phyloP scores from a whole-genome alignment of 2,113 vertebrate species.

The Calidris pugnax region DNA sequence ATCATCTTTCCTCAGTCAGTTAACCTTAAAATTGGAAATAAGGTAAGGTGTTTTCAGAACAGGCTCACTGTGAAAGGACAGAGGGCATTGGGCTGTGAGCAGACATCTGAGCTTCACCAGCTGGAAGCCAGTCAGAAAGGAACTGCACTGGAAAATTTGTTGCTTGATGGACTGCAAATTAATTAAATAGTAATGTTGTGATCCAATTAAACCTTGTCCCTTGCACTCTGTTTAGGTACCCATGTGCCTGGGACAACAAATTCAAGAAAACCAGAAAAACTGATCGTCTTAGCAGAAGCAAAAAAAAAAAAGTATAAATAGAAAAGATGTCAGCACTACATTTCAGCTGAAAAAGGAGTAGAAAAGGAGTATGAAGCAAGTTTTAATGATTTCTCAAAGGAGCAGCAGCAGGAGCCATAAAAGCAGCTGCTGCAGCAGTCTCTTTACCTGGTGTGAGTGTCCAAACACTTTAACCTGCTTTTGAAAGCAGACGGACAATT shows the following conservation, averaged over 20 bases:
- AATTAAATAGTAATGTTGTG: not conserved
- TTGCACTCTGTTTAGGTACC: not conserved
- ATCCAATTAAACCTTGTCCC: not conserved
- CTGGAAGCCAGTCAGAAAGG: conserved; percentile 4
- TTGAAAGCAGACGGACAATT: not conserved
- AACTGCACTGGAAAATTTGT: not conserved
- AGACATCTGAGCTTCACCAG: not conserved
- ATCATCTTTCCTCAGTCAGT: conserved; percentile 11
- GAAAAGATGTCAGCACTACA: not conserved
- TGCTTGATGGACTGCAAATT: conserved; percentile 21
- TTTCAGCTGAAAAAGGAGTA: not conserved
- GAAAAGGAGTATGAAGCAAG: not conserved
- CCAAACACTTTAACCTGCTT: not conserved
- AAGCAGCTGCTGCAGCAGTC: not conserved
- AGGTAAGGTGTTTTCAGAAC: not conserved
- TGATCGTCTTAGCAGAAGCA: not conserved
- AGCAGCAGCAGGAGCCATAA: not conserved
- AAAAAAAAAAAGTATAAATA: not conserved
- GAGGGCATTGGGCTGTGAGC: not conserved
- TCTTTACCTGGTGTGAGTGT: not conserved
- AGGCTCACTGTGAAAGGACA: not conserved
- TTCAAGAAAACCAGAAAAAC: not conserved
- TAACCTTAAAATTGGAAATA: conserved; percentile 40
- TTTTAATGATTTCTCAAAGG: not conserved
- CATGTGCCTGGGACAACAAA: not conserved